Evolutionary conservation across 2,888 invertebrate species (phyloP).

Genomic region (Geophilus truncorum): DNA sequence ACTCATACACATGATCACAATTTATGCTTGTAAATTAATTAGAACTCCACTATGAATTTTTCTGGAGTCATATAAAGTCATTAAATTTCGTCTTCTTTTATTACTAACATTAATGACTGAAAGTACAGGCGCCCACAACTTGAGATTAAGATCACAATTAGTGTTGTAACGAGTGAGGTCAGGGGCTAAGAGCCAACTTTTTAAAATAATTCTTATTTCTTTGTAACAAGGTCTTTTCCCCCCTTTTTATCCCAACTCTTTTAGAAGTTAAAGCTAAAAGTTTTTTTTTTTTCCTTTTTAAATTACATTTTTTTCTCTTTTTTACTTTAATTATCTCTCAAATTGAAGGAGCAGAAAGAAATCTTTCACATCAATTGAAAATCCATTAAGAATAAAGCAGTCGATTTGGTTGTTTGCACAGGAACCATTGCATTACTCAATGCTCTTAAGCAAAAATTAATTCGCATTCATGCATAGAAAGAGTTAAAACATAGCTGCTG

Average conservation of each 20-base stretch:
- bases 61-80: too few species aligned
- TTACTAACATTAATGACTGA: too few species aligned
- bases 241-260: not conserved
- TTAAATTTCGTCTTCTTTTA: too few species aligned
- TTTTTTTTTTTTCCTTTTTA: not conserved
- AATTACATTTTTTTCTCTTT: not conserved
- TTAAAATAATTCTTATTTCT: not conserved
- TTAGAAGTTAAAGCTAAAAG: not conserved
- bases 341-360: not conserved
- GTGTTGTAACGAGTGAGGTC: not conserved
- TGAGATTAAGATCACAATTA: not conserved
- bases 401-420: not conserved
- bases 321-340: not conserved
- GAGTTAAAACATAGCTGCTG: not conserved
- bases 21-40: too few species aligned
- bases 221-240: not conserved
- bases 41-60: too few species aligned
- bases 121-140: not conserved
- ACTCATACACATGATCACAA: too few species aligned
- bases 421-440: not conserved
- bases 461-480: not conserved
- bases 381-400: slow-evolving; percentile 10
- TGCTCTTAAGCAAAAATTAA: not conserved
- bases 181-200: not conserved
- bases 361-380: not conserved